Evolutionary conservation across 2,113 vertebrate species (phyloP).

Genomic region (Ammodytes marinus): DNA sequence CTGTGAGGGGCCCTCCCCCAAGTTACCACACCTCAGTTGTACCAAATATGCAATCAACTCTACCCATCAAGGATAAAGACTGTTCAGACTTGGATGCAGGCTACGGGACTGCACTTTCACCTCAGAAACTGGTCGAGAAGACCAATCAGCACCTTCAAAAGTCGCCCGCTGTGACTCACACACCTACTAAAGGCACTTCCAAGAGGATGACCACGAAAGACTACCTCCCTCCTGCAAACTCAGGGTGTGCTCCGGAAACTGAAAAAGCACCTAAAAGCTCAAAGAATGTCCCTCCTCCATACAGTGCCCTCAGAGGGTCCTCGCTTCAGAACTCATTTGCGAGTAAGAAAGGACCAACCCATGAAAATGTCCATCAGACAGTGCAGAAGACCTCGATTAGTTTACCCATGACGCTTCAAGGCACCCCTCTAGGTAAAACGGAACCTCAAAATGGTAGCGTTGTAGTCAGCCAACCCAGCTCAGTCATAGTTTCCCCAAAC

Average conservation of each 20-base stretch:
- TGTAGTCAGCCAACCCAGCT: conserved; percentile 64
- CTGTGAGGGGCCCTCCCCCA: conserved; percentile 80
- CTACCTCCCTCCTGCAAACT: conserved; percentile 80
- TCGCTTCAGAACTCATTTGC: conserved; percentile 77
- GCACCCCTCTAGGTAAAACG: conserved; percentile 60
- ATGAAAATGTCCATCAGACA: conserved; percentile 71
- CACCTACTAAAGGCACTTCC: conserved; percentile 82
- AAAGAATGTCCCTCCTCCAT: conserved; percentile 80
- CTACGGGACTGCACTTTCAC: conserved; percentile 77
- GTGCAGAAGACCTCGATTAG: conserved; percentile 76
- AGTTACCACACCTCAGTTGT: conserved; percentile 81
- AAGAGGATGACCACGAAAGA: conserved; percentile 83
- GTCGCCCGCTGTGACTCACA: conserved; percentile 74
- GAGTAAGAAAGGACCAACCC: conserved; percentile 73
- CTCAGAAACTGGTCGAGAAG: conserved; percentile 82
- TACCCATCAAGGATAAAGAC: conserved; percentile 80
- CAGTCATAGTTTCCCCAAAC: conserved; percentile 66
- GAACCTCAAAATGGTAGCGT: conserved; percentile 79
- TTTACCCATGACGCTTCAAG: conserved; percentile 71
- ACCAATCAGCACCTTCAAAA: conserved; percentile 81
- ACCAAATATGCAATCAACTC: conserved; percentile 83
- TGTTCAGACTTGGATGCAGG: conserved; percentile 80
- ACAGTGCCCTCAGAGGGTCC: conserved; percentile 74
- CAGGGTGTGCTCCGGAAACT: conserved; percentile 76
- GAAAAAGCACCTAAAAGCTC: conserved; percentile 77